phyloP scores from a whole-genome alignment of 2,888 invertebrate species.

The Chymomyza fuscimana region DNA sequence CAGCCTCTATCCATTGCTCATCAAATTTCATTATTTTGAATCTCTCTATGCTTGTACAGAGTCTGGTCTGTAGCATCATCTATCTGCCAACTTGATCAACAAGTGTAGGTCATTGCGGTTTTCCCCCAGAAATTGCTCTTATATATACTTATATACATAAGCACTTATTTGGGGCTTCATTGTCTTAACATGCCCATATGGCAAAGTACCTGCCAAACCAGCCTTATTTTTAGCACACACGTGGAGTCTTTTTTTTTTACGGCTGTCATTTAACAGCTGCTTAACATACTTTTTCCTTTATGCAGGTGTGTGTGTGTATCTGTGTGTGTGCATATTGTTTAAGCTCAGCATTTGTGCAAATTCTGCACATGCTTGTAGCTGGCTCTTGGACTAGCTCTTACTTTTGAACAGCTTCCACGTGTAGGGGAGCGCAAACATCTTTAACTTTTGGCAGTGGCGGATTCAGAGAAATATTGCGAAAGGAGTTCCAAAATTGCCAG shows the following conservation, averaged over 20 bases:
- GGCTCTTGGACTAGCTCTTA: no score
- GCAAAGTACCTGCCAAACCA: neutral
- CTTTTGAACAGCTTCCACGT: no score
- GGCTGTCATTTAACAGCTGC: constrained; percentile 52
- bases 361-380: constrained; percentile 31
- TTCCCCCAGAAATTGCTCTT: neutral
- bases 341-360: constrained; percentile 67
- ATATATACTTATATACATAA: neutral
- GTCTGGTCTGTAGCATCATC: neutral
- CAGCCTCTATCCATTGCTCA: neutral
- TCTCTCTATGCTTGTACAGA: neutral
- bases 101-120: neutral
- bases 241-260: neutral
- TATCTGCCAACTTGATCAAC: neutral
- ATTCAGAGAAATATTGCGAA: no score
- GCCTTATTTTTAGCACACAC: neutral
- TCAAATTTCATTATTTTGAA: neutral
- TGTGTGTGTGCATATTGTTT: constrained; percentile 23
- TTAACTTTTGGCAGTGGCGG: neutral
- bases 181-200: neutral
- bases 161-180: neutral
- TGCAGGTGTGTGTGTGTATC: no score
- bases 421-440: neutral
- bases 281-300: constrained; percentile 48
- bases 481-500: no score